Evolutionary conservation across 2,888 invertebrate genomes (phyloP).

Genomic region (Pemphredon lugubris): DNA sequence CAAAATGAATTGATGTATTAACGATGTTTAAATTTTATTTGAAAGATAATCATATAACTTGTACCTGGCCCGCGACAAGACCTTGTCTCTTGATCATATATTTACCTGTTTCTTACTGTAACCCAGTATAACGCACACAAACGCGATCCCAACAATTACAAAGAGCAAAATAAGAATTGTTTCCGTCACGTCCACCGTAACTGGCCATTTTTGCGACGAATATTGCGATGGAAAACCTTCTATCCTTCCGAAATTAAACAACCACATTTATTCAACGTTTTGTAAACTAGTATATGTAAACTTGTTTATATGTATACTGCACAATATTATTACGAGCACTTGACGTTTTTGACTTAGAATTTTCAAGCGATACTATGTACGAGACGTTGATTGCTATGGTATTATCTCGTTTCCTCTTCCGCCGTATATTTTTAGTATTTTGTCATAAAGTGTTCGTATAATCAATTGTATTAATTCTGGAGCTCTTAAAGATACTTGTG

Average conservation of each 20-base stretch:
- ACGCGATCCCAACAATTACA: constrained; percentile 77
- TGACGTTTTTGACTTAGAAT: too few species aligned
- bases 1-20: too few species aligned
- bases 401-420: constrained; percentile 26
- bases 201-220: constrained; percentile 76
- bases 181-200: constrained; percentile 81
- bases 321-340: too few species aligned
- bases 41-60: background rate
- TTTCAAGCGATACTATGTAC: too few species aligned
- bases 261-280: background rate
- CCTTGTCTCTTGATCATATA: too few species aligned
- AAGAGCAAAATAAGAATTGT: constrained; percentile 80
- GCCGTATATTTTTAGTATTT: background rate
- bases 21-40: constrained; percentile 1
- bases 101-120: constrained; percentile 65
- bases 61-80: too few species aligned
- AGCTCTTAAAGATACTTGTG: too few species aligned
- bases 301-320: background rate
- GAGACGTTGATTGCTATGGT: too few species aligned
- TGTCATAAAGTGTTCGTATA: too few species aligned
- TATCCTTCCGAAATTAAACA: constrained; percentile 65
- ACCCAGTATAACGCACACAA: constrained; percentile 77
- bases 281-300: background rate
- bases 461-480: too few species aligned
- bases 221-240: constrained; percentile 81